Evolutionary conservation across 2,113 vertebrate genomes (phyloP).

Genomic region (Xenotilapia longispinis): DNA sequence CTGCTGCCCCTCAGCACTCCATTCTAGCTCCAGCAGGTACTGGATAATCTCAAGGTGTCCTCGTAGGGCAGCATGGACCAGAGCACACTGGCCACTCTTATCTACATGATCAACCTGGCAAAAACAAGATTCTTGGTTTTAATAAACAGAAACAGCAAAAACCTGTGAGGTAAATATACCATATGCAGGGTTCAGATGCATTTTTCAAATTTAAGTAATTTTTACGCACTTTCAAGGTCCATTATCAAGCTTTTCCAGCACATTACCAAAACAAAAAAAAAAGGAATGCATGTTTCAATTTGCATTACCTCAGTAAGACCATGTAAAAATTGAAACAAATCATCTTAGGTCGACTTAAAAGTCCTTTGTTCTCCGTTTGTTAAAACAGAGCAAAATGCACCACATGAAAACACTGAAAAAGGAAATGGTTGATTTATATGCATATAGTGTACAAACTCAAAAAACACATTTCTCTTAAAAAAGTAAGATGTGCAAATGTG

Average conservation of each 20-base stretch:
- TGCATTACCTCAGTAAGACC: background rate
- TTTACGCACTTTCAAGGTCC: background rate
- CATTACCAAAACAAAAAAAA: background rate
- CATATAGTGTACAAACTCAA: background rate
- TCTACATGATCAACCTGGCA: conserved; percentile 85
- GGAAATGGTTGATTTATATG: background rate
- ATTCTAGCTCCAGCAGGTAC: conserved; percentile 79
- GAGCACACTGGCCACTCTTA: conserved; percentile 91
- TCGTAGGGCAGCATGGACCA: conserved; percentile 88
- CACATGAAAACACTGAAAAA: accelerated
- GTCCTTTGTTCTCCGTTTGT: background rate
- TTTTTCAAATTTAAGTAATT: background rate
- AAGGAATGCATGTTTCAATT: background rate
- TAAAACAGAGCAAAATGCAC: background rate
- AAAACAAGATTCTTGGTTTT: background rate
- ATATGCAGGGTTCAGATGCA: background rate
- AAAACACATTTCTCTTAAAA: background rate
- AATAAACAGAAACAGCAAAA: background rate
- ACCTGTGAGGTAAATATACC: background rate
- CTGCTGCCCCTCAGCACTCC: conserved; percentile 70
- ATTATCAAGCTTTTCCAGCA: background rate
- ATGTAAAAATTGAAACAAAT: background rate
- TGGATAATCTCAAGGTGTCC: conserved; percentile 84
- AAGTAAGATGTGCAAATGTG: background rate
- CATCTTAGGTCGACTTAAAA: background rate